Base-by-base conservation (phyloP, 2,113 vertebrate genomes). In the Dolichallabes microphthalmus region DNA sequence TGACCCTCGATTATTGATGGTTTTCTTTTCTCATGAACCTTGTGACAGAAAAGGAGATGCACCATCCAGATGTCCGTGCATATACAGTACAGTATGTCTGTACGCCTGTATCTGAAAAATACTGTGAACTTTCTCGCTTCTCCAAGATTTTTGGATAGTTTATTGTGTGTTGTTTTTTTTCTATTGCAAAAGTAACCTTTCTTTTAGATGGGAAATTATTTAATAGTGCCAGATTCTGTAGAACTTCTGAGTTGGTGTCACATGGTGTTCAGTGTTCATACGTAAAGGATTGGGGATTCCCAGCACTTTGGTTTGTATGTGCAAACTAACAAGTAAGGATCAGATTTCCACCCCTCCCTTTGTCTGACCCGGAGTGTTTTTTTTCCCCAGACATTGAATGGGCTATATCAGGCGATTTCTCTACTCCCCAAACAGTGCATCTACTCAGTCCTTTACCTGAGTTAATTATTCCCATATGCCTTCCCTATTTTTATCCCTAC, bases 111-210 rank as follows among this genome's bases (percentile, higher is more conserved):
- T 79, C 4, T 25, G 35, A 84, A 84, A 50, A 63, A 75, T 6
- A 74, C 35, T 52, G 17, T 60, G 61, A 39, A 73, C 86, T 7
- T 87, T 91, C 91, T 93, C 91, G 92, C 87, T 78, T 57, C 12
- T 52, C 73, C 55, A 22, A 89, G 86, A 85, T 90, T 91, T 85
- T 91, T 92, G 82, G 73, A 85, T 83, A 68, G 90, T 74, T 87
- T 66, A 87, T 35, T 35, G 32, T 45, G 45, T 45, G 45, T 8
- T 87, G 76, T 83, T 82, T 88, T 55, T 55, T 82, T 73, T 61
- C 35, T 20, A 15, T 32, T 52, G 66, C 60, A 52, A 66, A 61
- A 35, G 73, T 88, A 91, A 87, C 57, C 76, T 63, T 78, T 1
- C 89, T 89, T 68, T 91, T 22, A 52, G 45, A 50, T 60, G 88